Base-by-base conservation (phyloP, 2,113 vertebrate species). In the Alligator mississippiensis region DNA sequence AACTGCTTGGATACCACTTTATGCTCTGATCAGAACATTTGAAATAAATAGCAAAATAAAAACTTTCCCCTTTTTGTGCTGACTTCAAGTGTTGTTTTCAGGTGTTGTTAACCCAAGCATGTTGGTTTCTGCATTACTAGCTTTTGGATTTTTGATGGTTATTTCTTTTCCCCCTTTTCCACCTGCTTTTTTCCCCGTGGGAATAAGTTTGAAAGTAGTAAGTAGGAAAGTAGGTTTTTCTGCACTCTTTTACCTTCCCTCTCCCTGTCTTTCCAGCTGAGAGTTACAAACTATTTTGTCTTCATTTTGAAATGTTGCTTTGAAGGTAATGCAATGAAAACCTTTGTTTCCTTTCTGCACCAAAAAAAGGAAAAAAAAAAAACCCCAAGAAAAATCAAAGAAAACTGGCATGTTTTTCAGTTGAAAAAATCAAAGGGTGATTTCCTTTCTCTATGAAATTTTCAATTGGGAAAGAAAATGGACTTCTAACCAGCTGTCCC, bases 361-460 rank as follows among this genome's bases (percentile, higher is more conserved):
- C 54, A 12, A n/a, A 77, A n/a, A 80, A 93, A 72, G 6, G 61
- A 38, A 60, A 54, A 89, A 87, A 94, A 30, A 7, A 90, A 84
- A 95, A 76, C 4, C 89, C 25, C 11, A 58, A 58, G 83, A 61
- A 10, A 74, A 94, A 90, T 83, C 9, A 81, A 92, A 84, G 80
- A 74, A 86, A 93, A 80, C 21, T 80, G 93, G 89, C 47, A 47
- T 47, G 47, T 47, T 47, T 68, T 21, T 87, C 60, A 89, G 4
- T 89, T 60, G 68, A 58, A 60, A 88, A 81, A 83, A 81, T 95
- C 57, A 87, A 78, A 58, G 16, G 15, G 75, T 83, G 78, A 60
- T 72, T 92, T 91, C 47, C 91, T 84, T 25, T 58, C 18, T 21
- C 22, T 77, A 2, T 47, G 15, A 76, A 87, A 30, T 83, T 6